These are phyloP conservation scores for Cherax quadricarinatus DNA, from an alignment of 1,140 invertebrate genomes.

Conservation along the genomic window DNA sequence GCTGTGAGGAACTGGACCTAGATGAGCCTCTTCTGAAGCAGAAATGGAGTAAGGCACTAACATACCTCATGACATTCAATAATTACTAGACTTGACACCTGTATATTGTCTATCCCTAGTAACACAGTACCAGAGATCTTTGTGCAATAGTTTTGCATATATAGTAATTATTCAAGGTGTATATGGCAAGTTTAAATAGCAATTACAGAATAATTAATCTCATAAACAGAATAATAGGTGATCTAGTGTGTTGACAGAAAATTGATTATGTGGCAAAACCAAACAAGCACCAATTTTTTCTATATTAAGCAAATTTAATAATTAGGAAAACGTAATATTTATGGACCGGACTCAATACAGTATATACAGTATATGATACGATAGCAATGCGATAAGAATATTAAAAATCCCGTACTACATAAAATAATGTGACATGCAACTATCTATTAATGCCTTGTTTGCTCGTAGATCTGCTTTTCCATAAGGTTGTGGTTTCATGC, in stretches of 20 bases:
- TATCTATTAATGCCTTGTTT: too few relatives aligned
- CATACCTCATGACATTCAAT: not conserved
- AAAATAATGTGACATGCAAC: not conserved
- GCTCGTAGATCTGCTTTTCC: too few relatives aligned
- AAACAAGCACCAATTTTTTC: not conserved
- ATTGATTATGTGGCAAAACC: not conserved
- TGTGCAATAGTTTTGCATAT: not conserved
- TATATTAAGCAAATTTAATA: not conserved
- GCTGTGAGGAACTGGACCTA: conserved; percentile 23
- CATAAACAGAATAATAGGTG: not conserved
- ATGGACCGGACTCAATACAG: not conserved
- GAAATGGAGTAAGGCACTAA: conserved; percentile 6
- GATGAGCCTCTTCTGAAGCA: conserved; percentile 38
- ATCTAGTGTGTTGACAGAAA: not conserved
- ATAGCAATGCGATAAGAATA: not conserved
- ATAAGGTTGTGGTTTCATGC: too few relatives aligned
- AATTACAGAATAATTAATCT: not conserved
- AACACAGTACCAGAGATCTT: not conserved
- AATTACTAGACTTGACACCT: not conserved
- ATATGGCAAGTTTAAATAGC: not conserved
- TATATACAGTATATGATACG: not conserved
- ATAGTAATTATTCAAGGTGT: not conserved
- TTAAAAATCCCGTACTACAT: not conserved
- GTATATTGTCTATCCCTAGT: not conserved
- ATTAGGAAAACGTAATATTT: not conserved